Base-by-base conservation (phyloP, 2,888 invertebrate species). In the Eurois occulta region DNA sequence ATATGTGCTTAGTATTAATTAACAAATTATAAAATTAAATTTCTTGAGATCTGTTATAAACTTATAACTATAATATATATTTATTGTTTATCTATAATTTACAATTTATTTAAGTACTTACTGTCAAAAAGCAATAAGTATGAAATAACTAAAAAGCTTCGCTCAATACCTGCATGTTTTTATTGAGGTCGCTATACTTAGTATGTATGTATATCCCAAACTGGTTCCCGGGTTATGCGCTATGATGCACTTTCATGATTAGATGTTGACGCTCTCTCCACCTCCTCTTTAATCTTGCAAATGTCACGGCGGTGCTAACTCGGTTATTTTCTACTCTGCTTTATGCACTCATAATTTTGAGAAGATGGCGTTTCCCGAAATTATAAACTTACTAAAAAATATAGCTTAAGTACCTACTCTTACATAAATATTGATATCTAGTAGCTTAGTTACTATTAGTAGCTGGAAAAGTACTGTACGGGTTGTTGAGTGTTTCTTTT, bases 211-310 rank as follows among this genome's bases (percentile, higher is more conserved):
- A 76, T 69, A 66, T 84, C 83, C 24, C 76, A 70, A 85, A 75
- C 79, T 86, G 79, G 82, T 86, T 81, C 69, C 68, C 46, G 79
- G 82, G 80, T 90, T 80, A 81, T 88, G 87, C 88, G 88, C 89
- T 86, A 87, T 82, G 89, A 72, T 93, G 92, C 93, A 93, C 91
- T 92, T 91, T 92, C 92, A 89, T 93, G 92, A 93, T 93, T 92
- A 91, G 89, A 90, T 85, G 85, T 86, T 85, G 85, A 88, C 85
- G 87, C 83, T 77, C 78, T 74, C 77, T 73, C 75, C 66, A 79
- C 75, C 84, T 84, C 86, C 88, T 70, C 77, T 91, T 92, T 91
- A 92, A 93, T 92, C 90, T 91, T 84, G 78, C 84, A 92, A 91
- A 93, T 91, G 90, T 90, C 89, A 90, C 83, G 80, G 84, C 78